Evolutionary conservation across 2,113 vertebrate genomes (phyloP).

Genomic region (Varanus komodoensis): DNA sequence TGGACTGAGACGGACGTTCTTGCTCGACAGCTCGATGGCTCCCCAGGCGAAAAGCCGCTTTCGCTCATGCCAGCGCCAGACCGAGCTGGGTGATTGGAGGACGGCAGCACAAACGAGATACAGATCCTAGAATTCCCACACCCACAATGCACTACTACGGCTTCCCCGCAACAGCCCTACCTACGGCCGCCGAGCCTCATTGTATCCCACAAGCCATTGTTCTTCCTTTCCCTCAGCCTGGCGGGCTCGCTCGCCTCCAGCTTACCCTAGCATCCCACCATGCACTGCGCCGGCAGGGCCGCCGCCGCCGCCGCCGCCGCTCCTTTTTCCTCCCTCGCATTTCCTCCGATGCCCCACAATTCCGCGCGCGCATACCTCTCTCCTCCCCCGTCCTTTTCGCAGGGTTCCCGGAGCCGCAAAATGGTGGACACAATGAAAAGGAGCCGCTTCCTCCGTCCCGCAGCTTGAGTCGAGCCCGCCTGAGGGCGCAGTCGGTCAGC

Average conservation of each 20-base stretch:
- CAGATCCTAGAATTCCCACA: no score
- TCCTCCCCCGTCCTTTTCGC: background rate
- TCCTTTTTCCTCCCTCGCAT: no score
- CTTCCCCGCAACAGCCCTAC: background rate
- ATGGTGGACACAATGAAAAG: conserved; percentile 80
- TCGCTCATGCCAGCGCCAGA: no score
- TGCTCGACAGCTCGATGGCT: background rate
- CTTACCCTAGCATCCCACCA: background rate
- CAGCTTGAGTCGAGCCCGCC: conserved; percentile 43
- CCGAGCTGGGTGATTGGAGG: background rate
- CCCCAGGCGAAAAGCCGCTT: background rate
- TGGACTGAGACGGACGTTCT: background rate
- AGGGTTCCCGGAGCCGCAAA: conserved; percentile 62
- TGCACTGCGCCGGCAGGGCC: background rate
- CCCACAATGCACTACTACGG: background rate
- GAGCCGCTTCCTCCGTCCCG: background rate
- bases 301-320: background rate
- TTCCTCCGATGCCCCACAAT: conserved; percentile 42
- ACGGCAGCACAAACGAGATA: background rate
- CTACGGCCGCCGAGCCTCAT: background rate
- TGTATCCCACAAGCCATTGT: background rate
- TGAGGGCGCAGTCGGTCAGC: background rate
- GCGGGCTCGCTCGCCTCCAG: background rate
- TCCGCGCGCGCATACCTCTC: background rate
- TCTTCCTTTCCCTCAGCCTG: accelerated